Conservation (phyloP, 2,888 invertebrate genomes). For the Lepidocyrtinus sp. region DNA sequence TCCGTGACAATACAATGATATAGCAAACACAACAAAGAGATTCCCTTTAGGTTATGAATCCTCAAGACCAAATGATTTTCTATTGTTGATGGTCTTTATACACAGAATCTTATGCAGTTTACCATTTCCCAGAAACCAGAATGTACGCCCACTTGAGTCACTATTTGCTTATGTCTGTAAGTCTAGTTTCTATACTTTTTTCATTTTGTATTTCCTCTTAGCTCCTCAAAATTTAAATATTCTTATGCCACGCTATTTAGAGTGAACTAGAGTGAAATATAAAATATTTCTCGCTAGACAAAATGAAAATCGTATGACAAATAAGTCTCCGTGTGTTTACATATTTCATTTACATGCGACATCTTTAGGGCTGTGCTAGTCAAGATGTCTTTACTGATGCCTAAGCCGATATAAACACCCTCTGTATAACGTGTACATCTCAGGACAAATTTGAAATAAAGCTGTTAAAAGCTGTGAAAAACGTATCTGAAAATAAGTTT, state of each 20-base stretch:
- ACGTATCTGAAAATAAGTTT: no score
- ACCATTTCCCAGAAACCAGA: constrained; percentile 2
- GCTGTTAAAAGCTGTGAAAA: no score
- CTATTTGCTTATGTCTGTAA: no score
- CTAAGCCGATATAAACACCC: no score
- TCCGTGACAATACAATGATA: background rate
- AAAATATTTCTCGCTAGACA: constrained; percentile 11
- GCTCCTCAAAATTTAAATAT: constrained; percentile 49
- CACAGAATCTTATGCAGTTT: background rate
- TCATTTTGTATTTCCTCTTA: background rate
- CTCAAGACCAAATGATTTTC: constrained; percentile 49
- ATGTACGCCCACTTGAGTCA: background rate
- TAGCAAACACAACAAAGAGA: background rate
- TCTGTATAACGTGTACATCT: no score
- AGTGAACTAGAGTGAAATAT: constrained; percentile 1
- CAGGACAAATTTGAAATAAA: no score
- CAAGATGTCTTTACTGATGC: no score
- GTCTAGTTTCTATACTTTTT: constrained; percentile 1
- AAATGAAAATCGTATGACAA: constrained; percentile 8
- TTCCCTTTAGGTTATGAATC: constrained; percentile 47
- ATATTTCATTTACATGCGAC: constrained; percentile 11
- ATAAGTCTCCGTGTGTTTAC: background rate
- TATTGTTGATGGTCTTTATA: constrained; percentile 24
- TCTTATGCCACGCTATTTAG: constrained; percentile 10
- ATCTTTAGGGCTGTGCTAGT: constrained; percentile 6